Conservation (phyloP, 35 echinoderm and acorn worm species). For the Heliocidaris erythrogramma region DNA sequence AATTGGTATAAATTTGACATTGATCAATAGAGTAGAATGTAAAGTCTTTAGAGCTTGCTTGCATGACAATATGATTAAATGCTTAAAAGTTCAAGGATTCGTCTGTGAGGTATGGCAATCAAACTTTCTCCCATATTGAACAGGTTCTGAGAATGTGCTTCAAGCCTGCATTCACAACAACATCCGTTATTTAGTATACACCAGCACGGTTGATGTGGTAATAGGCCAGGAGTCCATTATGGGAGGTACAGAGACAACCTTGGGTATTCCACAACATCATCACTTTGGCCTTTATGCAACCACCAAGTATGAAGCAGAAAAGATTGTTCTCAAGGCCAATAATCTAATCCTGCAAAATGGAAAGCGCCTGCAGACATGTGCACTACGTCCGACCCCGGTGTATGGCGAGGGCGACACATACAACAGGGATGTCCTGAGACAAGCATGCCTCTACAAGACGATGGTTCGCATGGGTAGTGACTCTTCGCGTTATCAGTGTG, state of each 20-base stretch:
- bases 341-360: slow-evolving; percentile 57
- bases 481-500: slow-evolving; percentile 30
- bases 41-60: neutral
- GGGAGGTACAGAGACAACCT: slow-evolving; percentile 39
- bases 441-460: neutral
- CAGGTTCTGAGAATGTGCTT: slow-evolving; percentile 68
- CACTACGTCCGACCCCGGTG: slow-evolving; percentile 40
- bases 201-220: slow-evolving; percentile 72
- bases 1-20: neutral
- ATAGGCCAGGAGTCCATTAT: slow-evolving; percentile 41
- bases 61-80: neutral
- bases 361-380: slow-evolving; percentile 63
- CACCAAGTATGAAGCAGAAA: slow-evolving; percentile 75
- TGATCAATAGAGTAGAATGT: neutral
- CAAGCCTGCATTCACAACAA: slow-evolving; percentile 69
- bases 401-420: slow-evolving; percentile 71
- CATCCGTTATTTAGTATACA: slow-evolving; percentile 61
- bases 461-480: slow-evolving; percentile 38
- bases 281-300: slow-evolving; percentile 43
- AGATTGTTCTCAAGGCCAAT: slow-evolving; percentile 60
- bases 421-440: neutral
- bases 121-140: neutral
- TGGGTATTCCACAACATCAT: slow-evolving; percentile 39
- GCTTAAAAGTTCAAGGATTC: neutral
- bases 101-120: neutral